Evolutionary conservation across 2,113 vertebrate genomes (phyloP).

Genomic region (Neotragus moschatus): DNA sequence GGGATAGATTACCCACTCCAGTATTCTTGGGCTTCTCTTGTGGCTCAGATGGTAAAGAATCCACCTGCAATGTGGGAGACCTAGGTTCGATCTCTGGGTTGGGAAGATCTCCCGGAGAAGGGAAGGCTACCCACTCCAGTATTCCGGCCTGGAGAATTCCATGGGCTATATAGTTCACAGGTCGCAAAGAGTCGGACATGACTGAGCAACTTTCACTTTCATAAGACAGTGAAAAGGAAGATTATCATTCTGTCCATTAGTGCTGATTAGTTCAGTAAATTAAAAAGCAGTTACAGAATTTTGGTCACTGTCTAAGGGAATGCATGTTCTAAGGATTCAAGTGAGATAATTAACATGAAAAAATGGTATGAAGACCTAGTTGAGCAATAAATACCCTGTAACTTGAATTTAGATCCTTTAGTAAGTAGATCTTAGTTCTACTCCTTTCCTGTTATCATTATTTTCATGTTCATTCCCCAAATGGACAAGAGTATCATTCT

Average conservation of each 20-base stretch:
- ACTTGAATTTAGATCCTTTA: not conserved
- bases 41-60: not conserved
- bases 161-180: not conserved
- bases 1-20: not conserved
- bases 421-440: not conserved
- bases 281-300: not conserved
- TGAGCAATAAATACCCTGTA: not conserved
- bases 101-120: not conserved
- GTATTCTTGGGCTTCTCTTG: not conserved
- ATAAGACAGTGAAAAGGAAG: not conserved
- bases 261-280: not conserved
- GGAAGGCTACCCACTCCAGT: not conserved
- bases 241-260: not conserved
- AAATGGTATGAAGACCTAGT: not conserved
- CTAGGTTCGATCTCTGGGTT: not conserved
- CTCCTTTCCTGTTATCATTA: not conserved
- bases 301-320: not conserved
- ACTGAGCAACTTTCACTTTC: not conserved
- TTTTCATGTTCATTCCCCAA: not conserved
- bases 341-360: not conserved
- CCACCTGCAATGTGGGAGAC: not conserved
- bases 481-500: not conserved
- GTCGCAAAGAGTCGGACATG: accelerated
- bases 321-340: not conserved
- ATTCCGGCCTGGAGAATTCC: not conserved